Conservation (phyloP, 2,888 invertebrate genomes). For the Homarus gammarus region DNA sequence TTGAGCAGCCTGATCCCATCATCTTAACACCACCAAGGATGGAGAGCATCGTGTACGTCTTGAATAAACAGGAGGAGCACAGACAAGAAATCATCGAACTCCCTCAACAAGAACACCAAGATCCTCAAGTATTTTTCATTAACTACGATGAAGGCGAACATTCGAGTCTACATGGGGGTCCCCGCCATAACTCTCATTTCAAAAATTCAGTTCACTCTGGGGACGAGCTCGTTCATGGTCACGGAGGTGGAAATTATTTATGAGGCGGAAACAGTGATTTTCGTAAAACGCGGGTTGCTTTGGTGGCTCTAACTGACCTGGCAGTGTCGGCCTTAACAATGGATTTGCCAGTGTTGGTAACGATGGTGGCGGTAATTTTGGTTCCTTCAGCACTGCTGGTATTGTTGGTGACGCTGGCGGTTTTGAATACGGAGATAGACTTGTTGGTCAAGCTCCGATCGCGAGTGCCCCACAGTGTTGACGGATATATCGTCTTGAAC, state of each 20-base stretch:
- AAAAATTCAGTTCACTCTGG: not conserved
- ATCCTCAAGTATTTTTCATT: slow-evolving; percentile 67
- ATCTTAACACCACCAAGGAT: slow-evolving; percentile 65
- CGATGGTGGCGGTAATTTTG: not conserved
- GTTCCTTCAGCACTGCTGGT: too few relatives aligned
- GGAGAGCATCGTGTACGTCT: slow-evolving; percentile 66
- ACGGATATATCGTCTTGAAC: too few relatives aligned
- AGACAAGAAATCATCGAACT: slow-evolving; percentile 49
- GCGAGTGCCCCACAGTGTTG: not conserved
- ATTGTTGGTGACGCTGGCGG: not conserved
- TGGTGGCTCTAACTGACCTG: too few relatives aligned
- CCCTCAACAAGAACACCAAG: slow-evolving; percentile 7
- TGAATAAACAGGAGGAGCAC: slow-evolving; percentile 23
- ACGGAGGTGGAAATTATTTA: too few relatives aligned
- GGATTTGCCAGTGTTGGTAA: not conserved
- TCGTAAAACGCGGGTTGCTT: not conserved
- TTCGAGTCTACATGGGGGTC: slow-evolving; percentile 33
- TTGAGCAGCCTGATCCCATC: slow-evolving; percentile 29
- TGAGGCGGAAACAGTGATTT: not conserved
- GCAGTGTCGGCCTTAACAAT: too few relatives aligned
- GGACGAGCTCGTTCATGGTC: not conserved
- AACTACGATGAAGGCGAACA: slow-evolving; percentile 16
- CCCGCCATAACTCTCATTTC: not conserved
- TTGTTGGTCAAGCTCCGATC: not conserved
- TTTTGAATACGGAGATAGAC: not conserved